Conservation (phyloP, 2,888 invertebrate genomes). For the Lacanobia wlatinum region DNA sequence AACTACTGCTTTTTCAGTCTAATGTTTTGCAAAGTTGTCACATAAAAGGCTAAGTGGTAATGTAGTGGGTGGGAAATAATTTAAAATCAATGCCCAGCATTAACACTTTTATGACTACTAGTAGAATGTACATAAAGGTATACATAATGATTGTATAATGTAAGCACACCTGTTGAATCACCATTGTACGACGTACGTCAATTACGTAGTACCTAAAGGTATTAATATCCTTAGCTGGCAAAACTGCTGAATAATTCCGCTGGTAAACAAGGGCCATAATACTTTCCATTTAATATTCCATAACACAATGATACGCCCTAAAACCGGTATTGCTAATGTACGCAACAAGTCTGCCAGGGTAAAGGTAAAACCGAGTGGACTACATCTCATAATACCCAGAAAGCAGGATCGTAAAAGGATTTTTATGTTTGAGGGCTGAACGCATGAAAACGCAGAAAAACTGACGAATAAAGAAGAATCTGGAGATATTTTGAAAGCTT, state of each 20-base stretch:
- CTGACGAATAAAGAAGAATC: too few species aligned
- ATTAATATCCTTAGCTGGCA: slow-evolving; percentile 10
- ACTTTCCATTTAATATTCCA: slow-evolving; percentile 23
- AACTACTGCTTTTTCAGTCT: not conserved
- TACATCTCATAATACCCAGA: not conserved
- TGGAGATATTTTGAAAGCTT: too few species aligned
- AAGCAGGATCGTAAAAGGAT: not conserved
- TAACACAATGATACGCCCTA: not conserved
- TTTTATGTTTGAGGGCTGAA: too few species aligned
- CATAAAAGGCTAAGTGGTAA: not conserved
- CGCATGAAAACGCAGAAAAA: too few species aligned
- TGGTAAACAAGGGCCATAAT: not conserved
- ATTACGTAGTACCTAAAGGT: slow-evolving; percentile 3
- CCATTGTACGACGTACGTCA: slow-evolving; percentile 8
- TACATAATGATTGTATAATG: slow-evolving; percentile 3
- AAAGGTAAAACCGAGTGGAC: not conserved
- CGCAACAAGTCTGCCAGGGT: slow-evolving; percentile 31
- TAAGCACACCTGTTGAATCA: slow-evolving; percentile 48
- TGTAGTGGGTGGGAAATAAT: slow-evolving; percentile 19
- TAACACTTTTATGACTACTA: slow-evolving; percentile 30
- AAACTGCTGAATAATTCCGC: slow-evolving; percentile 40
- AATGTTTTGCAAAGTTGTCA: not conserved
- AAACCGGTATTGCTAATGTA: not conserved
- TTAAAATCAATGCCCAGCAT: slow-evolving; percentile 35
- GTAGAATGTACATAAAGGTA: slow-evolving; percentile 24